phyloP scores from a whole-genome alignment of 2,797 vertebrate genomes.

The Amniataba percoides region DNA sequence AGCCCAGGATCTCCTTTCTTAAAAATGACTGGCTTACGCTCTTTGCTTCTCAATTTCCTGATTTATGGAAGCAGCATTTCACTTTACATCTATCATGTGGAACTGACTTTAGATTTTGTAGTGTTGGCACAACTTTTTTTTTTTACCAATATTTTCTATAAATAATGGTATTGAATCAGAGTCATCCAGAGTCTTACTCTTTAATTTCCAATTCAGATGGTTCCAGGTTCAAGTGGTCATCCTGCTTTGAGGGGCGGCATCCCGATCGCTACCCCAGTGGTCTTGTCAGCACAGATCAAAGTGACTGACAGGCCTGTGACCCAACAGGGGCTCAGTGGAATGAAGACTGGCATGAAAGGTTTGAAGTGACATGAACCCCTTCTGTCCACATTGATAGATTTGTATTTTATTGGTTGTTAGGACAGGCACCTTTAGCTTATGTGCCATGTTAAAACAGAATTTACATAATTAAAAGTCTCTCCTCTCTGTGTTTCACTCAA shows the following conservation, averaged over 20 bases:
- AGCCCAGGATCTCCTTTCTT: no score
- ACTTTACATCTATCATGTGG: background rate
- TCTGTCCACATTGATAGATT: background rate
- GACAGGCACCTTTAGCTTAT: background rate
- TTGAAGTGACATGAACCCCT: background rate
- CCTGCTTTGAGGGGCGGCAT: slow-evolving; percentile 87
- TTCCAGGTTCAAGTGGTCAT: slow-evolving; percentile 89
- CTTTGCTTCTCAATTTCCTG: background rate
- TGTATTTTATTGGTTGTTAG: background rate
- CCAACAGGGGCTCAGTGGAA: slow-evolving; percentile 97
- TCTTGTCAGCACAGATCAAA: slow-evolving; percentile 94
- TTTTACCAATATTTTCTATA: background rate
- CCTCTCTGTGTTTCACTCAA: background rate
- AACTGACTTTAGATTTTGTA: background rate
- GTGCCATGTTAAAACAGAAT: slow-evolving; percentile 4
- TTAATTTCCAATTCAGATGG: slow-evolving; percentile 81
- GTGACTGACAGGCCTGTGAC: slow-evolving; percentile 96
- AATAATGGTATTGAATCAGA: background rate
- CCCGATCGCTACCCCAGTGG: slow-evolving; percentile 81
- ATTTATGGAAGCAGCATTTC: background rate
- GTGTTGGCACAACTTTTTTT: background rate
- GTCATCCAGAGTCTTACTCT: background rate
- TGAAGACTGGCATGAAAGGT: slow-evolving; percentile 96
- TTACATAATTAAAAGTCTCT: background rate
- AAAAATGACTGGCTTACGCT: background rate